phyloP scores from a whole-genome alignment of 2,797 vertebrate genomes.

The Macropodus opercularis region DNA sequence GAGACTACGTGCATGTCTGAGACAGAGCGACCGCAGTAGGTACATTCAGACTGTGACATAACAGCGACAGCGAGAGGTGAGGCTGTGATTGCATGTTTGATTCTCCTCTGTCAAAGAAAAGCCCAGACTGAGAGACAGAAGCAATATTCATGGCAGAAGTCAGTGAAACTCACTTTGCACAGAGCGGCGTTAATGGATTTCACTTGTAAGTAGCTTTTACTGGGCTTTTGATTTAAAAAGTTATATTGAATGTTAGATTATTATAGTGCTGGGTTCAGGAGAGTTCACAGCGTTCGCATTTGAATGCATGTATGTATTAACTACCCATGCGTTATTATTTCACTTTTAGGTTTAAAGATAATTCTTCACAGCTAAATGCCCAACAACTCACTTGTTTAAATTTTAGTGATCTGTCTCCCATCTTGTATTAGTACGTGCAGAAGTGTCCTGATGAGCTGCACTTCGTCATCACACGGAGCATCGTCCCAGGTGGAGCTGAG shows the following conservation, averaged over 20 bases:
- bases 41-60: no score
- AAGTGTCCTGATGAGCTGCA: no score
- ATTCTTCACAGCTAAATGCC: no score
- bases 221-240: neutral
- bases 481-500: constrained; percentile 64
- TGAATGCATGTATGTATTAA: neutral
- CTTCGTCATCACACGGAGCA: constrained; percentile 39
- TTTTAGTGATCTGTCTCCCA: no score
- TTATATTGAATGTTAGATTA: constrained; percentile 2
- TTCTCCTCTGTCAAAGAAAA: neutral
- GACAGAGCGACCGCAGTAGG: no score
- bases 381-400: no score
- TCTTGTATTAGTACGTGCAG: no score
- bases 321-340: neutral
- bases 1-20: no score
- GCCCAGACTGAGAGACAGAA: neutral
- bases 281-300: neutral
- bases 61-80: neutral
- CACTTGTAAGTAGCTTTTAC: constrained; percentile 13
- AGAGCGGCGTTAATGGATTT: constrained; percentile 18
- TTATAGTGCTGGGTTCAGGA: neutral
- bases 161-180: constrained; percentile 2
- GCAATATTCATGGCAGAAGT: neutral
- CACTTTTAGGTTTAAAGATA: no score
- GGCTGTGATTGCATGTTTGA: neutral